Evolutionary conservation across 2,113 vertebrate genomes (phyloP).

Genomic region (Anser cygnoides): DNA sequence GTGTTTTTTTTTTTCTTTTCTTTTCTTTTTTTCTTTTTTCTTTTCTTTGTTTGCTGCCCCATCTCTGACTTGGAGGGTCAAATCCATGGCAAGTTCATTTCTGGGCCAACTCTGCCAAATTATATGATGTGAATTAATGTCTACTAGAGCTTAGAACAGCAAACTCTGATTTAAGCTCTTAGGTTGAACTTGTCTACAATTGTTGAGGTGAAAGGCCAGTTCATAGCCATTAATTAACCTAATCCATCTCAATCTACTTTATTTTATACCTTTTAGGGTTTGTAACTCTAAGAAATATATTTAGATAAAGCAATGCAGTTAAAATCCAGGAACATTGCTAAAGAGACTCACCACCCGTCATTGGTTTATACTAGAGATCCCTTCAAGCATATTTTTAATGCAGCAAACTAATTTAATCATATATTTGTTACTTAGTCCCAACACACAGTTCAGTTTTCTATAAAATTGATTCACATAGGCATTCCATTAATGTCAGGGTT

Average conservation of each 20-base stretch:
- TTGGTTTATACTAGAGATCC: constrained; percentile 33
- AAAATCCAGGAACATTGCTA: constrained; percentile 53
- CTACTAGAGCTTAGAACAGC: constrained; percentile 73
- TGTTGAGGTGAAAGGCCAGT: constrained; percentile 77
- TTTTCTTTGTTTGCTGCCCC: constrained; percentile 15
- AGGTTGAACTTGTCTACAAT: constrained; percentile 79
- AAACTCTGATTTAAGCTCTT: constrained; percentile 81
- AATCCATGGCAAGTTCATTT: constrained; percentile 79
- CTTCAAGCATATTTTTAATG: constrained; percentile 48
- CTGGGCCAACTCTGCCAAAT: constrained; percentile 81
- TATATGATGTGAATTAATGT: constrained; percentile 83
- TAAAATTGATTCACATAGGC: constrained; percentile 18
- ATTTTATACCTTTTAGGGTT: constrained; percentile 74
- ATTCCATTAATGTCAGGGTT: constrained; percentile 34
- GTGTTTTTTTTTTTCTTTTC: neutral
- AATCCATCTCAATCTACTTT: constrained; percentile 80
- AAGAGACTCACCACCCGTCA: constrained; percentile 37
- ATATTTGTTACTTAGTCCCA: constrained; percentile 29
- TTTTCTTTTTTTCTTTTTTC: too few relatives aligned
- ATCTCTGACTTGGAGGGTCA: constrained; percentile 69
- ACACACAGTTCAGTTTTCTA: neutral
- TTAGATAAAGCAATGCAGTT: constrained; percentile 65
- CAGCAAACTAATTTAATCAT: constrained; percentile 46
- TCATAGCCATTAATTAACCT: constrained; percentile 79
- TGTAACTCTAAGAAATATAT: constrained; percentile 70